These are phyloP conservation scores for Hylaeus volcanicus DNA, from an alignment of 1,140 invertebrate genomes.

Conservation along the genomic window DNA sequence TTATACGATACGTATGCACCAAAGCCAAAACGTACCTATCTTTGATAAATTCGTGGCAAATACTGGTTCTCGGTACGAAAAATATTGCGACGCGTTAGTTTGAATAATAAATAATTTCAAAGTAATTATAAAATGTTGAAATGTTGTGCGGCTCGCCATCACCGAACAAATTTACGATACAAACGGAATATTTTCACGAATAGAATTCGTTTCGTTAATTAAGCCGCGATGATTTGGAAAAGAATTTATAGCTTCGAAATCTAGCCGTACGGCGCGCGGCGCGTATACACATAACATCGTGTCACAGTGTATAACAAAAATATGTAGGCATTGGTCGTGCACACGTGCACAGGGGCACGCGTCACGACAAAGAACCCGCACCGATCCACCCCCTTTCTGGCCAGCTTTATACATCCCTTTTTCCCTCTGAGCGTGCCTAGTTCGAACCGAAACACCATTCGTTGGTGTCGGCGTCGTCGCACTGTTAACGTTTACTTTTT, in stretches of 20 bases:
- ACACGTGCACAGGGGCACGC: slow-evolving; percentile 75
- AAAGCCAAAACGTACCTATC: neutral
- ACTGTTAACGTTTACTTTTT: slow-evolving; percentile 55
- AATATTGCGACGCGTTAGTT: too few species aligned
- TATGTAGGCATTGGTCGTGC: slow-evolving; percentile 73
- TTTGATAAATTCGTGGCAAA: neutral
- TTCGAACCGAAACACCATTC: slow-evolving; percentile 13
- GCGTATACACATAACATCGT: neutral
- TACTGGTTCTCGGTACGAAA: neutral
- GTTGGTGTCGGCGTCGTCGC: slow-evolving; percentile 42
- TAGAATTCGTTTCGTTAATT: neutral
- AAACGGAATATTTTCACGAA: too few species aligned
- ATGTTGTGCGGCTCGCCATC: too few species aligned
- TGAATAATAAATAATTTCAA: too few species aligned
- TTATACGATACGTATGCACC: neutral
- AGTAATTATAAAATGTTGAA: too few species aligned
- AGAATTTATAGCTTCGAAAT: slow-evolving; percentile 45
- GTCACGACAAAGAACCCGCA: slow-evolving; percentile 75
- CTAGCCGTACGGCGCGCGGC: slow-evolving; percentile 25
- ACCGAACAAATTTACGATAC: too few species aligned
- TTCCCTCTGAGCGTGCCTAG: slow-evolving; percentile 25
- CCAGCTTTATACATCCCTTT: slow-evolving; percentile 47
- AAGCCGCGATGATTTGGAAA: slow-evolving; percentile 1
- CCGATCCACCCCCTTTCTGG: slow-evolving; percentile 63
- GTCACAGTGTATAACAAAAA: slow-evolving; percentile 61